Evolutionary conservation across 2,888 invertebrate genomes (phyloP), one percentile per base, ranked within the genome.

Genomic region (Monopis laevigella): DNA sequence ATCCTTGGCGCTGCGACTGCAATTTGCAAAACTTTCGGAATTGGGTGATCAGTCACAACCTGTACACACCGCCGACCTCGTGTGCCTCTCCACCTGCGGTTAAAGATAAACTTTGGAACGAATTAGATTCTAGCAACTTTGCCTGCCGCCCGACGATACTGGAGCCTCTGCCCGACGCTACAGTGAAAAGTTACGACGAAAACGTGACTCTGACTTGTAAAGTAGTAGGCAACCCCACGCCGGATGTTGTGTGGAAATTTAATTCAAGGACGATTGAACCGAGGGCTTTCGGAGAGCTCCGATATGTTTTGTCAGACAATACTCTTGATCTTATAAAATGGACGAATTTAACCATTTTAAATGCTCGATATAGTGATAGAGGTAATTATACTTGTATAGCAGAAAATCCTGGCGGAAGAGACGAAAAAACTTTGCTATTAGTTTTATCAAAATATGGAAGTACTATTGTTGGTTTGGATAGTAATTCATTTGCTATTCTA

Each of bases 1-100:
- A 96, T 63, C 90, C 90, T 0, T 96, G 95, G 95, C 84, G 89
- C 44, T 96, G 96, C 64, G 92, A 95, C 56, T 96, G 96, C 62
- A 86, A 89, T 51, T 72, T 96, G 48, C 87, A 90, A 58, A 82
- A 85, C 39, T 91, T 95, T 52, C 84, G 92, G 27, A 88, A 91
- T 56, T 92, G 89, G 85, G 86, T 87, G 45, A 84, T 89, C 42
- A 82, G 84, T 49, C 84, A 84, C 48, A 91, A 90, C 45, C 77
- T 94, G 42, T 90, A 92, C 55, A 88, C 91, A 8, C 82, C 87
- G 6, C 88, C 89, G 2, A 92, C 92, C 1, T 84, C 87, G 35
- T 92, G 93, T 58, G 80, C 83, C 1, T 86, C 87, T 45, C 95
- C 95, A 0, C 55, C 75, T 2, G 73, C 83, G 45, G 68, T 94